A percentile compares a stretch with the other conserved stretches of the same genome.
These are phyloP conservation scores for Phocoena sinus DNA, from an alignment of 2,113 vertebrate genomes.

Conservation along the genomic window DNA sequence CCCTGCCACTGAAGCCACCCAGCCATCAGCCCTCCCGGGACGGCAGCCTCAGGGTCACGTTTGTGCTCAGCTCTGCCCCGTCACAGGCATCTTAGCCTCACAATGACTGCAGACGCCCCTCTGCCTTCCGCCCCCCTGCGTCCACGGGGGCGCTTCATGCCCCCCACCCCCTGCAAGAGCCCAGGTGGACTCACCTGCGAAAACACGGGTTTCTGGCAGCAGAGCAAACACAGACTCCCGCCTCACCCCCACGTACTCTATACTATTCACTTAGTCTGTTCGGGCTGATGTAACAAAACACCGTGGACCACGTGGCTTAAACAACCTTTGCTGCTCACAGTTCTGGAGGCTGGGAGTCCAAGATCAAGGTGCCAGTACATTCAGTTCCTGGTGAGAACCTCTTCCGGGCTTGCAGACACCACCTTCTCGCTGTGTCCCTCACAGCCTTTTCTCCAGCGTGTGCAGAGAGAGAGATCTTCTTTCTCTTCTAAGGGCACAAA, in stretches of 20 bases:
- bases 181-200: fast-evolving
- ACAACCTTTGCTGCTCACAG: fast-evolving
- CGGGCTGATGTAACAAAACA: no score
- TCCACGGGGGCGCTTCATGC: neutral
- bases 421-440: neutral
- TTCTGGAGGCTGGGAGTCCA: neutral
- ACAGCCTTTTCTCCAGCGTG: neutral
- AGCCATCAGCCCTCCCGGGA: no score
- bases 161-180: fast-evolving
- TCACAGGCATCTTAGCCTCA: neutral
- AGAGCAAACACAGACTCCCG: no score
- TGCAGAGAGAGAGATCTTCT: neutral
- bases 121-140: fast-evolving
- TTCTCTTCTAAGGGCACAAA: neutral
- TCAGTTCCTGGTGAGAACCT: neutral
- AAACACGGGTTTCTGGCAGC: neutral
- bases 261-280: fast-evolving
- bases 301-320: neutral
- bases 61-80: neutral
- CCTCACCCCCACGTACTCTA: neutral
- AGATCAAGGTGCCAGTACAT: neutral
- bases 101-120: fast-evolving
- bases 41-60: fast-evolving
- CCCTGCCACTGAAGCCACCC: fast-evolving
- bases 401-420: no score